A percentile compares a stretch with the other conserved stretches of the same genome.
These are phyloP conservation scores for Neelides folsomi DNA, from an alignment of 2,888 invertebrate genomes.

Conservation along the genomic window DNA sequence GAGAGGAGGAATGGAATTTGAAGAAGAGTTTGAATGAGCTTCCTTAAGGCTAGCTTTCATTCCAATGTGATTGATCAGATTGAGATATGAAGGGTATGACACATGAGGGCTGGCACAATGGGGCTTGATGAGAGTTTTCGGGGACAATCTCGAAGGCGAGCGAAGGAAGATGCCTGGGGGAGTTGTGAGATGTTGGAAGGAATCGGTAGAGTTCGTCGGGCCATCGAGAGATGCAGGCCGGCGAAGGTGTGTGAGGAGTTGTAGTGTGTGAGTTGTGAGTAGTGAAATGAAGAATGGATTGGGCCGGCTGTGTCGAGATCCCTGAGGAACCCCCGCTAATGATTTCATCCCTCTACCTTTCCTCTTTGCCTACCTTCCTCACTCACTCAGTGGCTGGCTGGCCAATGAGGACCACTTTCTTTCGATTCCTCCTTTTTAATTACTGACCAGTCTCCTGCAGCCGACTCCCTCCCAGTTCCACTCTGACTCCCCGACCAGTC, in stretches of 20 bases:
- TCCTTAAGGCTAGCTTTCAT: neutral
- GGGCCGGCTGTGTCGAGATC: constrained; percentile 5
- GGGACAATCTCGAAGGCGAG: neutral
- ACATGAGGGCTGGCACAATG: neutral
- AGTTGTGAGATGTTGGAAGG: neutral
- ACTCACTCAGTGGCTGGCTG: constrained; percentile 18
- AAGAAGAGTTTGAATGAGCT: constrained; percentile 12
- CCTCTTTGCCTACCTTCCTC: constrained; percentile 9
- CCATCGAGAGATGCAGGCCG: neutral
- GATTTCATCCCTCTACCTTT: constrained; percentile 15
- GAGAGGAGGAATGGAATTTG: constrained; percentile 11
- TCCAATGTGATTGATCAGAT: constrained; percentile 29
- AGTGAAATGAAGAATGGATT: neutral
- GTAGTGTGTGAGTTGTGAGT: neutral
- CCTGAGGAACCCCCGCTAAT: constrained; percentile 12
- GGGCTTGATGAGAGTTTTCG: constrained; percentile 2
- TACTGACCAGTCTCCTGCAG: constrained; percentile 32
- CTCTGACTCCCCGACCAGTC: constrained; percentile 17
- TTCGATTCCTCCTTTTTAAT: constrained; percentile 31
- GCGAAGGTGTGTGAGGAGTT: neutral
- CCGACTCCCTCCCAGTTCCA: constrained; percentile 24
- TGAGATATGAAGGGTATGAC: neutral
- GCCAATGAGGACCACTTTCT: constrained; percentile 32
- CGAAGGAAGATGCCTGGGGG: neutral
- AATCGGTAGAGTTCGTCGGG: constrained; percentile 4